Evolutionary conservation across 1,140 invertebrate species (phyloP), one percentile per base, ranked within the genome.

Genomic region (Lamellibrachia luymesi): DNA sequence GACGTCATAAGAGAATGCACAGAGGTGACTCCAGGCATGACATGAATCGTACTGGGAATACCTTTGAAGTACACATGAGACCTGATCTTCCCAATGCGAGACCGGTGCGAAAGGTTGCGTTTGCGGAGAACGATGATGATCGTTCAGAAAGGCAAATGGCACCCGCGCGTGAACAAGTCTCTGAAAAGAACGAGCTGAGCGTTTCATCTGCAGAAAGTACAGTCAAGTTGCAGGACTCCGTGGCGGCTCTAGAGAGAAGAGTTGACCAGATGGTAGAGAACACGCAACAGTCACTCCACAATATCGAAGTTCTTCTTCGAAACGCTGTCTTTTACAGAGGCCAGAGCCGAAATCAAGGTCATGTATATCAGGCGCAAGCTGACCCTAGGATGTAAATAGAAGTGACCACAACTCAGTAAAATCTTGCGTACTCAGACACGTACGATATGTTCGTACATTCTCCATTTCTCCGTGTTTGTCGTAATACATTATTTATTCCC

Each of bases 301-400:
- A 93, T 51, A 93, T 93, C 27, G 93, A 93, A 51, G 80, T 90
- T 10, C 90, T 93, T 25, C 90, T 93, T 51, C 93, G 93, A 38
- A 93, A 91, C 51, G 93, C 93, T 90, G 90, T 93, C 25, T 93
- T 93, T 90, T 64, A 91, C 51, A 13, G 90, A 51, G 90, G 90
- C 8, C 51, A 50, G 2, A 49, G 50, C n/a, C 50, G 8, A 50
- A 10, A n/a, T 50, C 49, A 8, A n/a, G 90, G 89, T 50, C 64
- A 38, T 50, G 52, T 25, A 6, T 50, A 90, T 64, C 92, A 93
- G 56, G 27, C 91, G 8, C 49, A 80, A 17, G 64, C 64, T 22
- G 64, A 80, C 64, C 64, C 64, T 22, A 80, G 64, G 17, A 80
- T 80, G 91, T 91, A 10, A 50, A 91, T 22, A 25, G 90, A 22